Percentiles rank a stretch among this genome's conserved stretches.
These are phyloP conservation scores for Pavo muticus DNA, from an alignment of 2,113 vertebrate genomes.

Conservation along the genomic window DNA sequence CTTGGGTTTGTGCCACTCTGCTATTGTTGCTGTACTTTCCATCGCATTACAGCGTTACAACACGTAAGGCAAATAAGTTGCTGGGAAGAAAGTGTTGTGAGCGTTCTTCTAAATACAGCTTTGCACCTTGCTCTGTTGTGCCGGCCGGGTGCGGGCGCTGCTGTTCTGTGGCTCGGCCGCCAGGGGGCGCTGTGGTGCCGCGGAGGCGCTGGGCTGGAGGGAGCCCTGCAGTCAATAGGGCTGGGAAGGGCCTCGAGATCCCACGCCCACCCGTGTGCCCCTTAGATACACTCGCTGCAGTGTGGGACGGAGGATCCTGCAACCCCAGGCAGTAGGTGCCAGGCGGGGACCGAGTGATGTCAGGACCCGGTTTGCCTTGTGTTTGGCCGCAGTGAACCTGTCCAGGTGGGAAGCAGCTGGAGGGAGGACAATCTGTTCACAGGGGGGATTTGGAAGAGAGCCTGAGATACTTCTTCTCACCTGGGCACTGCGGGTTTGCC, in stretches of 20 bases:
- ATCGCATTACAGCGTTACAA: too few species aligned
- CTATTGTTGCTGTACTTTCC: too few species aligned
- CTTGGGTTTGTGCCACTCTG: too few species aligned
- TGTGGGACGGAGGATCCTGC: neutral
- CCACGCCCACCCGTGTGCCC: too few species aligned
- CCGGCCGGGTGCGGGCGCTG: too few species aligned
- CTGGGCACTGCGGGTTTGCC: neutral
- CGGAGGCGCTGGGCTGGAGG: neutral
- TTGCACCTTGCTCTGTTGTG: too few species aligned
- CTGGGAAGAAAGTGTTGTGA: too few species aligned
- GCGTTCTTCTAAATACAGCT: too few species aligned
- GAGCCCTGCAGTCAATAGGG: neutral
- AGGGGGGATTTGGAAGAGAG: neutral
- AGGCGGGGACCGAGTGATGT: neutral
- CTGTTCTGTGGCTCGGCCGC: neutral
- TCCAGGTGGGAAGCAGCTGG: neutral
- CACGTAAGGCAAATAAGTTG: too few species aligned
- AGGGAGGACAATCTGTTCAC: rapidly evolving
- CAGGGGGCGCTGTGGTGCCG: neutral
- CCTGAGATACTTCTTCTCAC: rapidly evolving
- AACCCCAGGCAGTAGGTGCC: neutral
- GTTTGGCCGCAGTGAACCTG: neutral
- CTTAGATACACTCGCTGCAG: too few species aligned
- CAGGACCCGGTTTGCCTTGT: neutral
- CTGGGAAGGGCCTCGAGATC: too few species aligned